Conservation (phyloP, 2,888 invertebrate genomes). For the Standfussiana lucernea region DNA sequence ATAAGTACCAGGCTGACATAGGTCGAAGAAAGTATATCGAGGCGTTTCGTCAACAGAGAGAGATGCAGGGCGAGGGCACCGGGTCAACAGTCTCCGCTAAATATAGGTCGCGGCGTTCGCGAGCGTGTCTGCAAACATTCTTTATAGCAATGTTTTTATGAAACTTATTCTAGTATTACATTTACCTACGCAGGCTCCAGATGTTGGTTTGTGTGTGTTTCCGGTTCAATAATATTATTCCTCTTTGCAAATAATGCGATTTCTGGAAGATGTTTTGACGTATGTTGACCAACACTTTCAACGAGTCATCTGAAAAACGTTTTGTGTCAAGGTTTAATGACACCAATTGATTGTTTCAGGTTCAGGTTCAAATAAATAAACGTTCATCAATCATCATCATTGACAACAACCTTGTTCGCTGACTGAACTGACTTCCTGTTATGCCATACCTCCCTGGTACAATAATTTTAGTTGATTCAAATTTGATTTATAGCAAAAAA, state of each 20-base stretch:
- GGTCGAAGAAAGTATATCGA: slow-evolving; percentile 68
- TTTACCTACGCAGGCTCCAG: slow-evolving; percentile 32
- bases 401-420: slow-evolving; percentile 24
- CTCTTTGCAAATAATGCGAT: neutral
- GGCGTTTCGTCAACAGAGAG: slow-evolving; percentile 71
- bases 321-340: slow-evolving; percentile 22
- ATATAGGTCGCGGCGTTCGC: slow-evolving; percentile 75
- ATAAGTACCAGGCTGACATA: slow-evolving; percentile 67
- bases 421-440: slow-evolving; percentile 15
- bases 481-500: neutral
- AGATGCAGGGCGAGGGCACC: slow-evolving; percentile 72
- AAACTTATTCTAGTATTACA: slow-evolving; percentile 55
- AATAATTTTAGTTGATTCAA: neutral
- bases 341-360: neutral
- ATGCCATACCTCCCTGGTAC: slow-evolving; percentile 13
- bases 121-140: slow-evolving; percentile 68
- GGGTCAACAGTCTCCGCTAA: slow-evolving; percentile 75
- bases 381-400: slow-evolving; percentile 10
- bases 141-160: slow-evolving; percentile 63
- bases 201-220: slow-evolving; percentile 28
- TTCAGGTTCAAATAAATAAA: slow-evolving; percentile 33
- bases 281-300: slow-evolving; percentile 26
- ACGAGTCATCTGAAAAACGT: slow-evolving; percentile 14
- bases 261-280: neutral
- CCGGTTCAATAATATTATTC: slow-evolving; percentile 12